Base-by-base conservation (phyloP, 2,113 vertebrate species). In the Dicrurus megarhynchus region DNA sequence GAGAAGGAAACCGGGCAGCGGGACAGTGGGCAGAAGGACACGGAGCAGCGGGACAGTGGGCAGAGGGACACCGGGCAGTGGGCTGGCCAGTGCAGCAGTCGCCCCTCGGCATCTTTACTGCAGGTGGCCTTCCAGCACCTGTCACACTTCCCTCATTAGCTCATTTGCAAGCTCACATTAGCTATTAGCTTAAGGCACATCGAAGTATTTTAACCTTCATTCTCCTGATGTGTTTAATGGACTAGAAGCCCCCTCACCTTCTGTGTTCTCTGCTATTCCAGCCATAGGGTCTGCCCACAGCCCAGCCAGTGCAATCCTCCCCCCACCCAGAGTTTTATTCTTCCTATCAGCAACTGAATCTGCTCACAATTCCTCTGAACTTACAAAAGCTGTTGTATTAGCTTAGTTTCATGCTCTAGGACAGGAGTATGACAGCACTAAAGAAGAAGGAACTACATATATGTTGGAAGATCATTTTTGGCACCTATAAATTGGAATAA, bases 81-180 rank as follows among this genome's bases (percentile, higher is more conserved):
- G 11, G 8, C 30, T 26, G 32, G 7, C 11, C 59, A 39, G 32
- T 0, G 0, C 5, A 0, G 2, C 23, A 10, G 5, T 55, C 1
- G 0, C 19, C 19, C 30, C 33, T 35, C 0, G 0, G 20, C 23
- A 4, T 20, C 49, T 46, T n/a, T 37, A 2, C 26, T 26, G 27
- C 39, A 22, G 14, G 42, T 4, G 10, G 9, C 28, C 16, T 79
- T 68, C 52, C 69, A 59, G 39, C 8, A 20, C 9, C 49, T 73
- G 11, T 12, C 35, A 28, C 1, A 1, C 11, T 49, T 47, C 16
- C 11, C 49, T 24, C 10, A 2, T 23, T 39, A 32, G 63, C 41
- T 60, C 63, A 7, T 68, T 37, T 44, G 16, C n/a, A 49, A 65
- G 67, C 3, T 3, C 15, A 17, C n/a, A 8, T 52, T 56, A 86